A percentile compares a stretch with the other conserved stretches of the same genome.
Conservation (phyloP, 2,113 vertebrate genomes). For the Athene noctua region DNA sequence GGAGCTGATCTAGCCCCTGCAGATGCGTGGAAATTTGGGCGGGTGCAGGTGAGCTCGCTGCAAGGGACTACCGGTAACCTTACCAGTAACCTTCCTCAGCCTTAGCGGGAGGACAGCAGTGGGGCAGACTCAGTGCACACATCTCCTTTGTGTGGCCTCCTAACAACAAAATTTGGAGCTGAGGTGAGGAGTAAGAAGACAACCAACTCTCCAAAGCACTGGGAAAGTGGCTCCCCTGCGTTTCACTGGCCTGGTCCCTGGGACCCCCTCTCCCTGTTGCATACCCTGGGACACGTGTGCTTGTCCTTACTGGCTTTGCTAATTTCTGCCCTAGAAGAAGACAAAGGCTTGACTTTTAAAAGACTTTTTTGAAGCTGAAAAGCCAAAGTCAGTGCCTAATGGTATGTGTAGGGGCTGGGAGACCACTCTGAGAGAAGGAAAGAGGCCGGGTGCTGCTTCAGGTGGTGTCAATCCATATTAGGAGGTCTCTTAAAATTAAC, state of each 20-base stretch:
- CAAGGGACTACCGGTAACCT: not conserved
- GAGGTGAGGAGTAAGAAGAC: not conserved
- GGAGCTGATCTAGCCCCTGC: not conserved
- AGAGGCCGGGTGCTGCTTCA: not conserved
- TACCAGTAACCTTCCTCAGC: not conserved
- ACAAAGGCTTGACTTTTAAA: not conserved
- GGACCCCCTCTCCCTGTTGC: not conserved
- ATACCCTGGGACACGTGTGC: accelerated
- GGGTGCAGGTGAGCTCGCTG: accelerated
- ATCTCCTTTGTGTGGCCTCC: not conserved
- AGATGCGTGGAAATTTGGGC: not conserved
- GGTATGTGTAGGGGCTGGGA: not conserved
- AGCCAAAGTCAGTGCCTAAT: not conserved
- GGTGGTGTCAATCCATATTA: accelerated
- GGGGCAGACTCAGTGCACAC: accelerated
- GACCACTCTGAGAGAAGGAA: not conserved
- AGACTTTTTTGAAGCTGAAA: not conserved
- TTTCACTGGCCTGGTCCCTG: accelerated
- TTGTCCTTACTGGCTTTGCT: not conserved
- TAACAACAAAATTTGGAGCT: not conserved
- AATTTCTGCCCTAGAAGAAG: not conserved
- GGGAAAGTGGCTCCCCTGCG: not conserved
- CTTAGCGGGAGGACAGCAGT: not conserved
- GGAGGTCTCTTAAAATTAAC: not conserved
- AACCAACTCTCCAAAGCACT: not conserved